Evolutionary conservation across 2,113 vertebrate genomes (phyloP).

Genomic region (Acrocephalus arundinaceus): DNA sequence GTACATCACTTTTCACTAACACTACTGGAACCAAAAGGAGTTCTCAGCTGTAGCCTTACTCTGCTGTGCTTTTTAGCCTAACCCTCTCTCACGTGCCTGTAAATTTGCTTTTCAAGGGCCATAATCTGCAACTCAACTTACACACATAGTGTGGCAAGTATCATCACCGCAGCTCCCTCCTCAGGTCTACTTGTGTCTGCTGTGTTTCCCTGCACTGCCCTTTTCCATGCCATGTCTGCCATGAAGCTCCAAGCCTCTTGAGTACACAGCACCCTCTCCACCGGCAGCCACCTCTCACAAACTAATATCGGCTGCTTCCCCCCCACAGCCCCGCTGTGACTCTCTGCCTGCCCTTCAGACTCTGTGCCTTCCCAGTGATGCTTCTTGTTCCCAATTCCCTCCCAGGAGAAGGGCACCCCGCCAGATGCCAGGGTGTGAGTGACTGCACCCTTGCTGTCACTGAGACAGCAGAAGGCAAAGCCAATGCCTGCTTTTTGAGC

Average conservation of each 20-base stretch:
- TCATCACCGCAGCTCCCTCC: neutral
- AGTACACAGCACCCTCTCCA: neutral
- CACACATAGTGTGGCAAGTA: neutral
- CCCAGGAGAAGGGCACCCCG: neutral
- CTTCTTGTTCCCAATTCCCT: neutral
- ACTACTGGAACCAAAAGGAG: neutral
- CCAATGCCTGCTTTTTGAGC: neutral
- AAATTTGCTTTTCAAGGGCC: neutral
- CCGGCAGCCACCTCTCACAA: neutral
- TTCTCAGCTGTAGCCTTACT: neutral
- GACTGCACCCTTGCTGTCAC: neutral
- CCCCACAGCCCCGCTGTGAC: neutral
- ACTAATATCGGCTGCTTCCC: accelerated
- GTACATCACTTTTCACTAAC: neutral
- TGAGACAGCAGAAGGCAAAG: neutral
- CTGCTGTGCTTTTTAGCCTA: neutral
- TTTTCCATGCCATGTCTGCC: neutral
- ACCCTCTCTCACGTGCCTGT: neutral
- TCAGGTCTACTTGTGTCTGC: neutral
- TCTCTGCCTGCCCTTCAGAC: neutral
- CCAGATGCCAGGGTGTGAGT: too few species aligned
- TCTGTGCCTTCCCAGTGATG: neutral
- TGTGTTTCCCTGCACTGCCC: accelerated
- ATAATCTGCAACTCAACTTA: neutral
- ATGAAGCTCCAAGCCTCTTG: neutral